Percentiles rank a stretch among this genome's conserved stretches.
Evolutionary conservation across 2,797 vertebrate species (phyloP).

Genomic region (Huso huso): DNA sequence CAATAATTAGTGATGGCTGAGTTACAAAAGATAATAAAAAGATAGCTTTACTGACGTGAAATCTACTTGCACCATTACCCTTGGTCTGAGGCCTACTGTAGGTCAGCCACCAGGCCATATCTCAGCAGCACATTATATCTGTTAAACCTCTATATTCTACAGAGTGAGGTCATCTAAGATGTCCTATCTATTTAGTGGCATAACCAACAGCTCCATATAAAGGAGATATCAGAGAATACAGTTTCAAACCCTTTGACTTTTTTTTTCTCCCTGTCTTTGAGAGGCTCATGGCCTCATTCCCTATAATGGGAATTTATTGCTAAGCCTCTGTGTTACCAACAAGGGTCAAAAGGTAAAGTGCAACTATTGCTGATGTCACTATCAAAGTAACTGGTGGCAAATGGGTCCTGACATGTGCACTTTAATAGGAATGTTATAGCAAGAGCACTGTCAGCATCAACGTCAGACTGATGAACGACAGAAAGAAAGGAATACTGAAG

Average conservation of each 20-base stretch:
- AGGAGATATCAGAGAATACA: slow-evolving; percentile 56
- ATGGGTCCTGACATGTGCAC: slow-evolving; percentile 88
- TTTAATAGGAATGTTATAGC: slow-evolving; percentile 76
- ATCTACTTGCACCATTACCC: background rate
- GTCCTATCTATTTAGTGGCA: slow-evolving; percentile 28
- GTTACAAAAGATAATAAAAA: background rate
- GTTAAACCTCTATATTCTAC: slow-evolving; percentile 27
- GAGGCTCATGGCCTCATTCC: slow-evolving; percentile 60
- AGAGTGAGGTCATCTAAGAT: slow-evolving; percentile 40
- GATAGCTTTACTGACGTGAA: background rate
- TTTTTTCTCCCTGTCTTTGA: slow-evolving; percentile 64
- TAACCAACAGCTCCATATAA: slow-evolving; percentile 46
- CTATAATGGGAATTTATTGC: slow-evolving; percentile 91
- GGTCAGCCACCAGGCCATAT: slow-evolving; percentile 8
- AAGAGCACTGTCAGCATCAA: slow-evolving; percentile 60
- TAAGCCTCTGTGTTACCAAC: slow-evolving; percentile 75
- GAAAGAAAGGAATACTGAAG: slow-evolving; percentile 40
- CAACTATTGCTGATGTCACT: slow-evolving; percentile 75
- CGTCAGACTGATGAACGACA: slow-evolving; percentile 67
- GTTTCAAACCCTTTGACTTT: slow-evolving; percentile 56
- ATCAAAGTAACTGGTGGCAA: slow-evolving; percentile 84
- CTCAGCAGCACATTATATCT: slow-evolving; percentile 23
- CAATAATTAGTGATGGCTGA: background rate
- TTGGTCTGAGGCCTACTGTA: slow-evolving; percentile 7
- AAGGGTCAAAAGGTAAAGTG: slow-evolving; percentile 74